phyloP scores from a whole-genome alignment of 2,888 invertebrate genomes.

The Agriotes lineatus region DNA sequence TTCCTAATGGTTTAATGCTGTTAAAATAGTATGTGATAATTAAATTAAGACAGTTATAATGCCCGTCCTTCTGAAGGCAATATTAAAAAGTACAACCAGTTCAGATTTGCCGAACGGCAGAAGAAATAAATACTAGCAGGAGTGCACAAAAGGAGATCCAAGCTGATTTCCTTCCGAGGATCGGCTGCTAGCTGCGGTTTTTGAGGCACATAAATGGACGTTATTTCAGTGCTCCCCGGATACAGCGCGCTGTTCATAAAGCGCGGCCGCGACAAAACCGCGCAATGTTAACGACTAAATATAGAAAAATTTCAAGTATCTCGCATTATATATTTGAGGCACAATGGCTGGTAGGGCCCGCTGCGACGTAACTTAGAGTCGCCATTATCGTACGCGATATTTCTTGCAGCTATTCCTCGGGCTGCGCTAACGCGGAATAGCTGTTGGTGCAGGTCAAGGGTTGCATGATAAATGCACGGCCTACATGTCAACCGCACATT shows the following conservation, averaged over 20 bases:
- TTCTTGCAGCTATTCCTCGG: conserved; percentile 44
- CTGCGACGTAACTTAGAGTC: conserved; percentile 37
- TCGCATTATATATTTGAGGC: background rate
- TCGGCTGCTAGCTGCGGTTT: no score
- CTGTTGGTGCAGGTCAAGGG: conserved; percentile 53
- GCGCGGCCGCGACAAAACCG: conserved; percentile 10
- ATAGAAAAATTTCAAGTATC: conserved; percentile 18
- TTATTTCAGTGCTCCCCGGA: no score
- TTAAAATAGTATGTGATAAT: no score
- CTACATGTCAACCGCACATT: conserved; percentile 54
- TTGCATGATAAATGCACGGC: conserved; percentile 53
- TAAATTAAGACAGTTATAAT: no score
- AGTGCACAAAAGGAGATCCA: no score
- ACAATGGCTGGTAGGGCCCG: conserved; percentile 20
- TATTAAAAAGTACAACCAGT: no score
- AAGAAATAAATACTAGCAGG: no score
- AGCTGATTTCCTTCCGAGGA: no score
- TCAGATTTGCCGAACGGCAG: no score
- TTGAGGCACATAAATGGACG: no score
- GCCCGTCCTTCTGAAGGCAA: no score
- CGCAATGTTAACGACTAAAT: conserved; percentile 17
- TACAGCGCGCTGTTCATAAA: conserved; percentile 2
- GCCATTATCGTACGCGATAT: conserved; percentile 44
- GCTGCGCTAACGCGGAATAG: conserved; percentile 51
- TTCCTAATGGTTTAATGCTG: no score